phyloP scores from a whole-genome alignment of 2,797 vertebrate species.

The Sebastes alutus region DNA sequence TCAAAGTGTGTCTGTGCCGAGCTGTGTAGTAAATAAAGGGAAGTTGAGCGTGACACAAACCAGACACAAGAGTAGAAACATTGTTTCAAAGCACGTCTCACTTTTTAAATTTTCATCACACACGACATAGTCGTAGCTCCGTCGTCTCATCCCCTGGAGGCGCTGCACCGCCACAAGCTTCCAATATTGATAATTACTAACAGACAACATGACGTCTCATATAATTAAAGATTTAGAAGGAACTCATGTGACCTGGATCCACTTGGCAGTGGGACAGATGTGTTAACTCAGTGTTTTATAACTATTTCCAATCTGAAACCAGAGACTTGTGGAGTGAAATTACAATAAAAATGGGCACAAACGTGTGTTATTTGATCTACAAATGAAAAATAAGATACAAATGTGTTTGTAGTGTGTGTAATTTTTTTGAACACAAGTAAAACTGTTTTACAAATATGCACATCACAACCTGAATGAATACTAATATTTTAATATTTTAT shows the following conservation, averaged over 20 bases:
- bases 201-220: neutral
- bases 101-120: neutral
- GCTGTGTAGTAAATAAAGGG: neutral
- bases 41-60: constrained; percentile 9
- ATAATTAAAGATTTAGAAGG: neutral
- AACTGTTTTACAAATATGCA: too few species aligned
- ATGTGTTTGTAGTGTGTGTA: neutral
- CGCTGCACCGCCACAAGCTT: neutral
- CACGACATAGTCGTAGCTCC: neutral
- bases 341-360: neutral
- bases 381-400: neutral
- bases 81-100: neutral
- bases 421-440: neutral
- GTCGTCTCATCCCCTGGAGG: neutral
- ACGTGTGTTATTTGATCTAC: neutral
- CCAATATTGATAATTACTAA: neutral
- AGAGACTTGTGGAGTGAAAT: neutral
- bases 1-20: neutral
- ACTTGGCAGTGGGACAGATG: neutral
- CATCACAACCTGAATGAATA: too few species aligned
- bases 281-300: neutral
- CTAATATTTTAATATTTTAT: neutral
- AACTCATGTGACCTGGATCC: neutral
- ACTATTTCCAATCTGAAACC: neutral
- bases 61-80: neutral